Conservation (phyloP, 2,888 invertebrate species). For the Oxytorus armatus region DNA sequence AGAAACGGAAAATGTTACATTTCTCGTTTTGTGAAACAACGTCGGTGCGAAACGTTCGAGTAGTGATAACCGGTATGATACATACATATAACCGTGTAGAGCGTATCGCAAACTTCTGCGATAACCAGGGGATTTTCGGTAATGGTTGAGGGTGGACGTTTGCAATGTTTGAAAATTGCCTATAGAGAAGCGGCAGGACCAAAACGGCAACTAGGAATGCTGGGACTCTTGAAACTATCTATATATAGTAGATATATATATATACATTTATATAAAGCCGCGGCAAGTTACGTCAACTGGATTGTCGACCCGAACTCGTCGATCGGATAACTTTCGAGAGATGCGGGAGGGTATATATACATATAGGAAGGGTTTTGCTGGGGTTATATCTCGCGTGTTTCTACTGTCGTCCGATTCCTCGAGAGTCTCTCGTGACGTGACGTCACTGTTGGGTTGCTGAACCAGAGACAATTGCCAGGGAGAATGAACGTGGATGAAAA, state of each 20-base stretch:
- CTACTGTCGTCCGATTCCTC: conserved; percentile 57
- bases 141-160: conserved; percentile 17
- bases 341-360: no score
- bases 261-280: conserved; percentile 11
- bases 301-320: conserved; percentile 55
- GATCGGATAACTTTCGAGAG: conserved; percentile 64
- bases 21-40: no score
- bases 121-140: neutral
- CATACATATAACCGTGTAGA: neutral
- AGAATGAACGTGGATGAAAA: conserved; percentile 45
- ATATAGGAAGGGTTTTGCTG: conserved; percentile 22
- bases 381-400: conserved; percentile 51
- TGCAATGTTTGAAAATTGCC: conserved; percentile 44
- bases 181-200: neutral
- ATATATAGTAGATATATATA: neutral
- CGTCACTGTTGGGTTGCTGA: conserved; percentile 44
- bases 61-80: neutral
- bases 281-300: conserved; percentile 50
- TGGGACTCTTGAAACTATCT: conserved; percentile 25
- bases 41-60: no score
- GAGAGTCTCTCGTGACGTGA: conserved; percentile 45
- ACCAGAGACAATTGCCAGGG: conserved; percentile 48
- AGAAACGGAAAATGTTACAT: no score
- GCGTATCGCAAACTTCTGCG: conserved; percentile 22
- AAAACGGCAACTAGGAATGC: conserved; percentile 39